Evolutionary conservation across 2,888 invertebrate genomes (phyloP).

Genomic region (Chymomyza amoena): DNA sequence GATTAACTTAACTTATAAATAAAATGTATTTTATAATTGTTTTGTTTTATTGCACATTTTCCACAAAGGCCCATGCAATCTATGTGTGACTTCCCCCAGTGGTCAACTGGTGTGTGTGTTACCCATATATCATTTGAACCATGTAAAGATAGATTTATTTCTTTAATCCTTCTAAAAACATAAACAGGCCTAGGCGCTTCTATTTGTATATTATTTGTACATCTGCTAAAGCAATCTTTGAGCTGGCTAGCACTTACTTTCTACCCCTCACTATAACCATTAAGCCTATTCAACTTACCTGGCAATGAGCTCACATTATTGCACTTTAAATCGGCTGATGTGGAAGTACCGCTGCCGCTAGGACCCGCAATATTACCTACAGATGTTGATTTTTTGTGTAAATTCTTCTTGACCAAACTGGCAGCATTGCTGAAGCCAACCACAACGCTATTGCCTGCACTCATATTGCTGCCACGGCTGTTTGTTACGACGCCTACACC

Average conservation of each 20-base stretch:
- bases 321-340: constrained; percentile 77
- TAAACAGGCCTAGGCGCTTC: no score
- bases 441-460: constrained; percentile 26
- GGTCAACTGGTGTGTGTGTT: no score
- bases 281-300: constrained; percentile 76
- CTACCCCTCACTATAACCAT: background rate
- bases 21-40: no score
- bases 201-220: no score
- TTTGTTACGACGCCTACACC: constrained; percentile 20
- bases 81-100: no score
- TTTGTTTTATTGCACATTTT: no score
- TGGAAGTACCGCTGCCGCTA: constrained; percentile 51
- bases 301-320: constrained; percentile 83
- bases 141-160: no score
- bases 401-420: constrained; percentile 67
- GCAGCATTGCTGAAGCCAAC: constrained; percentile 53
- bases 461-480: constrained; percentile 24
- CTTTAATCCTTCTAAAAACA: no score
- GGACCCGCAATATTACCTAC: constrained; percentile 76
- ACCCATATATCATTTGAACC: no score
- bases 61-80: no score
- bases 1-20: no score
- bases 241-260: background rate
- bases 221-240: no score
- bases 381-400: constrained; percentile 77